Evolutionary conservation across 1,140 invertebrate genomes (phyloP).

Genomic region (Panagrolaimus sp.): DNA sequence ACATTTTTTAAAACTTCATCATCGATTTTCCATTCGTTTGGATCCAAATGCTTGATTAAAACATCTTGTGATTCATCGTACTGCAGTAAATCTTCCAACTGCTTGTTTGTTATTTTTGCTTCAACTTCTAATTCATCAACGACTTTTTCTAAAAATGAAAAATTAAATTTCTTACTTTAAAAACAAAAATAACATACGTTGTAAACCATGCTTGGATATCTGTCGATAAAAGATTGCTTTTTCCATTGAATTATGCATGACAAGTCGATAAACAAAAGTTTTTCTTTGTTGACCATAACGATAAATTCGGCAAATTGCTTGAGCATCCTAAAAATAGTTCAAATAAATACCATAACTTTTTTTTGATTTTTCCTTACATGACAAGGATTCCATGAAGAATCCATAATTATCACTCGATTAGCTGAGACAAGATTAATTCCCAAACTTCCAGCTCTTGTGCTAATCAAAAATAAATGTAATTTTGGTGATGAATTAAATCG

Average conservation of each 20-base stretch:
- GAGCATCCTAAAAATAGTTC: constrained; percentile 6
- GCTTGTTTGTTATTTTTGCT: constrained; percentile 84
- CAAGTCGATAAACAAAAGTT: constrained; percentile 89
- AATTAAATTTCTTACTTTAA: not conserved
- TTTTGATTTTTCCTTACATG: constrained; percentile 78
- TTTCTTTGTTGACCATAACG: constrained; percentile 70
- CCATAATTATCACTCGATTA: constrained; percentile 91
- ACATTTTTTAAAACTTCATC: constrained; percentile 77
- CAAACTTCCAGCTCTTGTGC: constrained; percentile 87
- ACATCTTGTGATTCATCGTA: constrained; percentile 65
- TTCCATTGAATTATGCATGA: constrained; percentile 92
- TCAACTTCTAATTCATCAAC: constrained; percentile 96
- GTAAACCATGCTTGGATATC: constrained; percentile 90
- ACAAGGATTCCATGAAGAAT: constrained; percentile 94
- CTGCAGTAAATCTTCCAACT: constrained; percentile 85
- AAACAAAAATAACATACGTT: constrained; percentile 61
- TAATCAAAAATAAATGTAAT: constrained; percentile 87
- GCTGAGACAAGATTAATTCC: constrained; percentile 93
- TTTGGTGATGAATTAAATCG: constrained; percentile 85
- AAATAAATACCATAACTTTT: not conserved
- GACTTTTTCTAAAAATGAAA: constrained; percentile 71
- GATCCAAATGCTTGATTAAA: constrained; percentile 23
- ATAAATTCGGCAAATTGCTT: constrained; percentile 82
- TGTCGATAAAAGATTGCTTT: constrained; percentile 96
- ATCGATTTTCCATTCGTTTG: constrained; percentile 69